phyloP scores from a whole-genome alignment of 2,888 invertebrate genomes.

The Microchrysa polita region DNA sequence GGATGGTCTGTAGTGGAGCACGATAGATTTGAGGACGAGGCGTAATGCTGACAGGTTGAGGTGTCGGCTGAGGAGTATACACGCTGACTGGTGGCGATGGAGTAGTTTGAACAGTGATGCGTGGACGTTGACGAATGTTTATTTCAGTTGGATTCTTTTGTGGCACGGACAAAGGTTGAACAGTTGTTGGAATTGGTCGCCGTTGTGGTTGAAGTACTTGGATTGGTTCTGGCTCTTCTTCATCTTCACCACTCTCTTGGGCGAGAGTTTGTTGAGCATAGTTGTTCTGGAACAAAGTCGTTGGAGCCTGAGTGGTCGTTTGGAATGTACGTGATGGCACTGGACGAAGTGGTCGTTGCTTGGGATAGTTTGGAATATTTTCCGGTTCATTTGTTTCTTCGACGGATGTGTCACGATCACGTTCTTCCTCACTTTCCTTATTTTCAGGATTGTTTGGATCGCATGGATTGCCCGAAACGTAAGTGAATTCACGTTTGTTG shows the following conservation, averaged over 20 bases:
- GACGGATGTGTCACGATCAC: conserved; percentile 62
- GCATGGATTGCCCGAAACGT: conserved; percentile 86
- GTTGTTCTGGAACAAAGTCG: conserved; percentile 77
- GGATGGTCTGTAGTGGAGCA: conserved; percentile 62
- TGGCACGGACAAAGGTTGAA: conserved; percentile 52
- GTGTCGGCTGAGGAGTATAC: conserved; percentile 60
- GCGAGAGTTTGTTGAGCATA: conserved; percentile 64
- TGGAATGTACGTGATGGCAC: conserved; percentile 59
- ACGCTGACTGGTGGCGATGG: conserved; percentile 62
- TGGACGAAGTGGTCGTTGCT: conserved; percentile 66
- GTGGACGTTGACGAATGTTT: conserved; percentile 59
- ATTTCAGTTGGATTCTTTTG: conserved; percentile 47
- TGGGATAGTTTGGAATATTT: conserved; percentile 72
- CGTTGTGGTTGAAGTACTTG: conserved; percentile 64
- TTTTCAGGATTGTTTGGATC: conserved; percentile 83
- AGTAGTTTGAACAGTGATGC: conserved; percentile 65
- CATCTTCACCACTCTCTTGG: conserved; percentile 68
- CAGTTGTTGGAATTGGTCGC: conserved; percentile 56
- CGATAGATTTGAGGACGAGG: conserved; percentile 68
- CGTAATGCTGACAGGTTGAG: conserved; percentile 69
- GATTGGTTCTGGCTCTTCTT: conserved; percentile 69
- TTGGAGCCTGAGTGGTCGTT: conserved; percentile 68
- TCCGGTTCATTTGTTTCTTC: conserved; percentile 71
- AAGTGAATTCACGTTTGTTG: conserved; percentile 85
- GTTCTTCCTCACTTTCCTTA: conserved; percentile 68